phyloP scores from a whole-genome alignment of 2,797 vertebrate species.

The Capromys pilorides region DNA sequence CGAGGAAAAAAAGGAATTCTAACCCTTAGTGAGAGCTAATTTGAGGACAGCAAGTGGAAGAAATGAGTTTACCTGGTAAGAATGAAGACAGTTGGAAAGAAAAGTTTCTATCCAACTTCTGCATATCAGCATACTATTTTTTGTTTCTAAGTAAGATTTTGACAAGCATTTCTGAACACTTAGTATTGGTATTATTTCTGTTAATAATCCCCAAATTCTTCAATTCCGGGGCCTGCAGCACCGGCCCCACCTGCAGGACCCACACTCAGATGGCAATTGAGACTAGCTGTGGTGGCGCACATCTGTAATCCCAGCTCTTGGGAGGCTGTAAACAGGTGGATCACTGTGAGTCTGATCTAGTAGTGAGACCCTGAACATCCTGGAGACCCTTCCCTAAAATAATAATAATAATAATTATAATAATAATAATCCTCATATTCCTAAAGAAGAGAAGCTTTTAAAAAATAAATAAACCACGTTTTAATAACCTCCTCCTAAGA shows the following conservation, averaged over 20 bases:
- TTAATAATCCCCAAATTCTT: conserved; percentile 30
- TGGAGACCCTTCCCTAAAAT: too few relatives aligned
- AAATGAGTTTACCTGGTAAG: neutral
- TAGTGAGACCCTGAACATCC: too few relatives aligned
- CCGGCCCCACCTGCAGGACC: too few relatives aligned
- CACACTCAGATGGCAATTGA: too few relatives aligned
- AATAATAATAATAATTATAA: too few relatives aligned
- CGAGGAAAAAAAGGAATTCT: neutral
- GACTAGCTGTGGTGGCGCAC: too few relatives aligned
- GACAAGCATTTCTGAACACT: neutral
- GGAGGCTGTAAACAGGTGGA: too few relatives aligned
- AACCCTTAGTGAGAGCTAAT: neutral
- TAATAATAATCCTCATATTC: too few relatives aligned
- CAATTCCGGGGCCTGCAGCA: too few relatives aligned
- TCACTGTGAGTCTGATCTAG: too few relatives aligned
- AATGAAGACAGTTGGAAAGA: neutral
- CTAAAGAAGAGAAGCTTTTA: conserved; percentile 46
- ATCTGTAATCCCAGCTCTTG: too few relatives aligned
- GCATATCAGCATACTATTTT: neutral
- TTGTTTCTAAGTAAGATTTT: conserved; percentile 7
- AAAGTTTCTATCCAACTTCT: neutral
- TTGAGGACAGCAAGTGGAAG: neutral
- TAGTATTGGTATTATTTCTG: neutral
- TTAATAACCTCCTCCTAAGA: conserved; percentile 72
- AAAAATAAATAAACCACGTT: conserved; percentile 72